Conservation (phyloP, 2,113 vertebrate genomes). For the Zonotrichia leucophrys region DNA sequence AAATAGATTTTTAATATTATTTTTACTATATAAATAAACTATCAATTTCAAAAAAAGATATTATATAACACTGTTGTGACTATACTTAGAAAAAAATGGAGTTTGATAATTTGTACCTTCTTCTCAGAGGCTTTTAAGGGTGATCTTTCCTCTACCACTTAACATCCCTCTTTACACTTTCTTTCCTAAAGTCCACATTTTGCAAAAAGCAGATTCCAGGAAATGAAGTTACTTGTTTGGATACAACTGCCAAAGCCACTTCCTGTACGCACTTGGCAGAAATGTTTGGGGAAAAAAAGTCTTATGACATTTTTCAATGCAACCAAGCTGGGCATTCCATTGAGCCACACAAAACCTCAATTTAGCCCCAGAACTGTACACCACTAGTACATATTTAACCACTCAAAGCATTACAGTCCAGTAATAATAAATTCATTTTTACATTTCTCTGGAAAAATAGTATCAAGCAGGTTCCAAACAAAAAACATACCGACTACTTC, state of each 20-base stretch:
- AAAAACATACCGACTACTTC: neutral
- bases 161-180: conserved; percentile 7
- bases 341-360: conserved; percentile 31
- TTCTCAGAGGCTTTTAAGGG: neutral
- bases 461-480: conserved; percentile 1
- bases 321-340: conserved; percentile 49
- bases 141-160: neutral
- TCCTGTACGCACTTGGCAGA: conserved; percentile 56
- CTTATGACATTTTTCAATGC: conserved; percentile 50
- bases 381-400: neutral
- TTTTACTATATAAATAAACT: neutral
- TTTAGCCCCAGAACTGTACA: neutral
- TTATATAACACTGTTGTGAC: neutral
- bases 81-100: neutral
- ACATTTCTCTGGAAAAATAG: conserved; percentile 20
- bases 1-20: neutral
- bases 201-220: conserved; percentile 45
- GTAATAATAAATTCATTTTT: neutral
- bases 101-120: neutral
- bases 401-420: neutral
- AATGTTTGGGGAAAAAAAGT: conserved; percentile 21
- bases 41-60: neutral
- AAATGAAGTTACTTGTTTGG: conserved; percentile 60
- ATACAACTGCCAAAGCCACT: conserved; percentile 56
- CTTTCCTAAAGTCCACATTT: neutral